phyloP scores from a whole-genome alignment of 2,888 invertebrate species.

The Drosophila vallismaia region DNA sequence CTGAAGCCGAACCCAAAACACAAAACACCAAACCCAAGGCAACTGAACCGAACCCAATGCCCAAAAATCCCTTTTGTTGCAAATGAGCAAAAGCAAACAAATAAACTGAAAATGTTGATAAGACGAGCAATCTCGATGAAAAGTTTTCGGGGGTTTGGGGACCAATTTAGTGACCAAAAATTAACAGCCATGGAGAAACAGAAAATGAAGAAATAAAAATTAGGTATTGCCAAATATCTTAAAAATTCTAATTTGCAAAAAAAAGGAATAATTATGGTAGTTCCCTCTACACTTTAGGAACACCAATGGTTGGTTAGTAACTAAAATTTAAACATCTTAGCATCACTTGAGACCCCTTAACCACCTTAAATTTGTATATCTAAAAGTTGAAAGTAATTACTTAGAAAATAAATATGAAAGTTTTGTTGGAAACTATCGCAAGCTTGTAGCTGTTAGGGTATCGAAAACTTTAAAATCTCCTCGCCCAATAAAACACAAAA shows the following conservation, averaged over 20 bases:
- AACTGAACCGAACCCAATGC: constrained; percentile 31
- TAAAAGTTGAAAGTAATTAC: neutral
- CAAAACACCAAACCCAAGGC: constrained; percentile 48
- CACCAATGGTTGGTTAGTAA: too few relatives aligned
- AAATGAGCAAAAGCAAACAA: constrained; percentile 58
- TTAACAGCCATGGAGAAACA: neutral
- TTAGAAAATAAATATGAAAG: neutral
- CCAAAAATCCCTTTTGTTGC: constrained; percentile 32
- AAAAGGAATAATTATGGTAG: too few relatives aligned
- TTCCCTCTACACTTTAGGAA: too few relatives aligned
- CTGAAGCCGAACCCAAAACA: constrained; percentile 42
- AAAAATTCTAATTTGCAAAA: too few relatives aligned
- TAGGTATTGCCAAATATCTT: too few relatives aligned
- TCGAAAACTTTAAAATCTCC: constrained; percentile 21
- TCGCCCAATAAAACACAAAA: constrained; percentile 22
- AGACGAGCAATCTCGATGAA: constrained; percentile 12
- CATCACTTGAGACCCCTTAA: neutral
- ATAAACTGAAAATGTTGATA: constrained; percentile 46
- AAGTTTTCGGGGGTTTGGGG: neutral
- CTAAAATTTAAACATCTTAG: constrained; percentile 4
- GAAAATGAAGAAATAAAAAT: constrained; percentile 17
- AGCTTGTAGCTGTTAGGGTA: constrained; percentile 7
- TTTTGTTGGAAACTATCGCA: constrained; percentile 1
- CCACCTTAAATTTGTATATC: neutral
- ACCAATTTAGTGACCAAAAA: constrained; percentile 22